phyloP scores from a whole-genome alignment of 2,888 invertebrate species.

The Microchrysa polita region DNA sequence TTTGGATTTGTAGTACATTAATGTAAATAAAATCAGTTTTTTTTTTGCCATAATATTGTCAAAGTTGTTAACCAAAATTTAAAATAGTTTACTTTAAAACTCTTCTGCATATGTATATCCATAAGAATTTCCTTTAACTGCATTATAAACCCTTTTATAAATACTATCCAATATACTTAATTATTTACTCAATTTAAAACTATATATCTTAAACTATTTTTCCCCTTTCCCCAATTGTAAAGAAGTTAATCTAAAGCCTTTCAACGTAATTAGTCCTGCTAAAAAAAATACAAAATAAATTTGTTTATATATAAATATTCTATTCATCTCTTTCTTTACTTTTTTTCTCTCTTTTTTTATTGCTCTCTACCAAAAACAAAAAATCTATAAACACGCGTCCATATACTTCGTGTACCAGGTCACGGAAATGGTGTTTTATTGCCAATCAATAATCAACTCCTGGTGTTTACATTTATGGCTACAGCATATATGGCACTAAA shows the following conservation, averaged over 20 bases:
- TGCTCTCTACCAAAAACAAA: neutral
- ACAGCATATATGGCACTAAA: slow-evolving; percentile 49
- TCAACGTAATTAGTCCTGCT: too few species aligned
- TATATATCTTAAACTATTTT: neutral
- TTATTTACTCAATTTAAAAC: neutral
- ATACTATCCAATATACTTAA: neutral
- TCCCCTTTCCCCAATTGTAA: neutral
- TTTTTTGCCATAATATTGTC: too few species aligned
- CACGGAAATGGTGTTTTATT: slow-evolving; percentile 62
- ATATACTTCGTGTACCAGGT: slow-evolving; percentile 56
- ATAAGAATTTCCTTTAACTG: neutral
- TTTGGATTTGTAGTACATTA: too few species aligned
- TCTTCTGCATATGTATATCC: neutral
- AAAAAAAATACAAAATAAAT: slow-evolving; percentile 6
- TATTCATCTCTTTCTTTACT: slow-evolving; percentile 48
- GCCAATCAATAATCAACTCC: slow-evolving; percentile 61
- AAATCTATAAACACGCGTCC: slow-evolving; percentile 29
- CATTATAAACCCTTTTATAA: neutral
- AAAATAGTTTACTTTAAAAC: too few species aligned
- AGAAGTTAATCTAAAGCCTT: neutral
- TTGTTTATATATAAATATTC: slow-evolving; percentile 6
- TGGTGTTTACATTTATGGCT: slow-evolving; percentile 62
- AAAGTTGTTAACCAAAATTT: too few species aligned
- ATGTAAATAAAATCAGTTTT: too few species aligned
- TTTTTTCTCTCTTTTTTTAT: slow-evolving; percentile 40